A percentile compares a stretch with the other conserved stretches of the same genome.
phyloP scores from a whole-genome alignment of 2,113 vertebrate genomes.

The Turdus rufiventris region DNA sequence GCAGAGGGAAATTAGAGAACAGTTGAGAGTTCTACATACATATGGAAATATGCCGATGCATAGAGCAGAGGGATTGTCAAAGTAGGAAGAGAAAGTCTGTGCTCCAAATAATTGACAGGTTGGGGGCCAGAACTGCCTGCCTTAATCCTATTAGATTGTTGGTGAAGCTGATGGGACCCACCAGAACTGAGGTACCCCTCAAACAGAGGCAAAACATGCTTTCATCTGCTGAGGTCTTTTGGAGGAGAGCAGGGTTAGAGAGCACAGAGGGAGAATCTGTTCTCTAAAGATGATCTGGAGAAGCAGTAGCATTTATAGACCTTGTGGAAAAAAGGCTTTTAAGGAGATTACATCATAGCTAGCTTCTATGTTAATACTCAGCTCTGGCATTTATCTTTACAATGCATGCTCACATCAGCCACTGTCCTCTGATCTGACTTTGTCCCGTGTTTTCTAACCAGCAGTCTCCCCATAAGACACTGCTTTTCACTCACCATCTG shows the following conservation, averaged over 20 bases:
- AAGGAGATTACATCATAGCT: constrained; percentile 56
- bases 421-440: constrained; percentile 21
- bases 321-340: constrained; percentile 44
- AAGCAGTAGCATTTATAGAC: constrained; percentile 1
- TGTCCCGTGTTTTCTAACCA: background rate
- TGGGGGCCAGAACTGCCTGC: background rate
- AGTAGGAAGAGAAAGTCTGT: background rate
- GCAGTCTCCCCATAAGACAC: background rate
- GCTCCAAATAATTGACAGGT: background rate
- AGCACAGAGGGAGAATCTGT: background rate
- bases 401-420: constrained; percentile 9
- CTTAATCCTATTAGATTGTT: background rate
- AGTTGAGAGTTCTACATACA: background rate
- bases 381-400: constrained; percentile 38
- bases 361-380: background rate
- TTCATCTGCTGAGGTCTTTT: background rate
- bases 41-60: background rate
- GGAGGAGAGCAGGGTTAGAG: background rate
- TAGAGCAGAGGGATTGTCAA: background rate
- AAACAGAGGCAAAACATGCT: background rate
- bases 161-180: background rate
- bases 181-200: background rate
- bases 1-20: background rate
- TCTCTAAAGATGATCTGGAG: background rate
- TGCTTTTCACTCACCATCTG: background rate